Percentiles rank a stretch among this genome's conserved stretches.
These are phyloP conservation scores for Mormyrus hasselquistii DNA, from an alignment of 2,797 vertebrate genomes.

Conservation along the genomic window DNA sequence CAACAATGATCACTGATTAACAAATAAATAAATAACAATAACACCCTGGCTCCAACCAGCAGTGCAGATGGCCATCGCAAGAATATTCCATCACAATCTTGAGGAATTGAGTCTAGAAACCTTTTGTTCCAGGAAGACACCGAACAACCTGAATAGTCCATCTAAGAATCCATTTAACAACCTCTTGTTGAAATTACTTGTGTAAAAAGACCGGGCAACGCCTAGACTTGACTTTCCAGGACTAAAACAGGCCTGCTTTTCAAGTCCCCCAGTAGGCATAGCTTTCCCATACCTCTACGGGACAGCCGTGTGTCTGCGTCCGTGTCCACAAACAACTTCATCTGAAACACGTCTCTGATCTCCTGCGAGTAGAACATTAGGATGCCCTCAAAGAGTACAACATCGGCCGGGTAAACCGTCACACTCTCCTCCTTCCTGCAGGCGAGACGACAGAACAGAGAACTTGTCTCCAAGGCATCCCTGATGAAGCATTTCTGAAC, in stretches of 20 bases:
- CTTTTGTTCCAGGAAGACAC: background rate
- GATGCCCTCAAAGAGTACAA: conserved; percentile 95
- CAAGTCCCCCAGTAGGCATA: background rate
- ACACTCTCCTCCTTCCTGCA: conserved; percentile 90
- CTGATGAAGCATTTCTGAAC: background rate
- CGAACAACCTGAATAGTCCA: background rate
- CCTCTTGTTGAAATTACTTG: background rate
- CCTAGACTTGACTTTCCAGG: background rate
- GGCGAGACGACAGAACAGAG: background rate
- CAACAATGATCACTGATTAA: background rate
- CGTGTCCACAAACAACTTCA: conserved; percentile 97
- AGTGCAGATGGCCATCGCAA: background rate
- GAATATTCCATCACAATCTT: background rate
- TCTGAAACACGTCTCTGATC: conserved; percentile 91
- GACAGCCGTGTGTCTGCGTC: conserved; percentile 93
- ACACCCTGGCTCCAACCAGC: background rate
- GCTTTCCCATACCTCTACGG: conserved; percentile 70
- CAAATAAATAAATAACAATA: background rate
- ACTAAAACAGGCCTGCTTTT: background rate
- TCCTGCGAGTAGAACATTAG: conserved; percentile 95
- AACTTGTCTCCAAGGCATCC: background rate
- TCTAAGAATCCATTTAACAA: background rate
- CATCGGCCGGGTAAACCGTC: conserved; percentile 88
- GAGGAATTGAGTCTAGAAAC: background rate
- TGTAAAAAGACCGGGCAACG: background rate